phyloP scores from a whole-genome alignment of 2,797 vertebrate genomes.

The Enteromius anoplus region DNA sequence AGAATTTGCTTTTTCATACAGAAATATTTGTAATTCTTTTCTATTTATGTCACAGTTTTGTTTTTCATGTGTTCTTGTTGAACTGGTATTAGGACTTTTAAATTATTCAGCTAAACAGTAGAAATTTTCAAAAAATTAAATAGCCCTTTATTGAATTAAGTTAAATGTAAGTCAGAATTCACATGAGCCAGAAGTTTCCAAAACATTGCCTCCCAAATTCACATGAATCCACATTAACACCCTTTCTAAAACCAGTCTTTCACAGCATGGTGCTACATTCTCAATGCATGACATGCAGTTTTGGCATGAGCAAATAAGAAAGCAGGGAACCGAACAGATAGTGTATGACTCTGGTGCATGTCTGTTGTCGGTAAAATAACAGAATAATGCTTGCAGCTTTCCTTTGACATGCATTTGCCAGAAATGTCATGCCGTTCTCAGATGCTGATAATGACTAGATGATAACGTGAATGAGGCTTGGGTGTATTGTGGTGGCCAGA shows the following conservation, averaged over 20 bases:
- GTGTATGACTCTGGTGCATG: constrained; percentile 13
- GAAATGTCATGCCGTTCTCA: background rate
- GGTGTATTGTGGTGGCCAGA: background rate
- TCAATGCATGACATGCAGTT: constrained; percentile 58
- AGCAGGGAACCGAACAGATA: background rate
- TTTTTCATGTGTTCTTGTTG: background rate
- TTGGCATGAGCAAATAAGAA: constrained; percentile 18
- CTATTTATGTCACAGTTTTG: background rate
- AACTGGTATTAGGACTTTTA: background rate
- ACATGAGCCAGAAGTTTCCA: background rate
- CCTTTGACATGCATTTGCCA: background rate
- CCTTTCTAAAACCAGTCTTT: background rate
- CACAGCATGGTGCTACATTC: constrained; percentile 10
- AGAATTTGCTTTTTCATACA: background rate
- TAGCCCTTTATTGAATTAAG: background rate
- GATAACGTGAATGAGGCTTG: background rate
- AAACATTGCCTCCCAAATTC: background rate
- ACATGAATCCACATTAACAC: constrained; percentile 7
- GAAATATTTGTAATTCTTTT: background rate
- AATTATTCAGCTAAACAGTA: background rate
- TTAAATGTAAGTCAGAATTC: background rate
- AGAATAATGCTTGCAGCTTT: background rate
- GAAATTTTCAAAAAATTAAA: background rate
- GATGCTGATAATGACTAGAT: background rate
- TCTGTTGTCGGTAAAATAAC: background rate